phyloP scores from a whole-genome alignment of 2,888 invertebrate genomes.

The Pheosia tremula region DNA sequence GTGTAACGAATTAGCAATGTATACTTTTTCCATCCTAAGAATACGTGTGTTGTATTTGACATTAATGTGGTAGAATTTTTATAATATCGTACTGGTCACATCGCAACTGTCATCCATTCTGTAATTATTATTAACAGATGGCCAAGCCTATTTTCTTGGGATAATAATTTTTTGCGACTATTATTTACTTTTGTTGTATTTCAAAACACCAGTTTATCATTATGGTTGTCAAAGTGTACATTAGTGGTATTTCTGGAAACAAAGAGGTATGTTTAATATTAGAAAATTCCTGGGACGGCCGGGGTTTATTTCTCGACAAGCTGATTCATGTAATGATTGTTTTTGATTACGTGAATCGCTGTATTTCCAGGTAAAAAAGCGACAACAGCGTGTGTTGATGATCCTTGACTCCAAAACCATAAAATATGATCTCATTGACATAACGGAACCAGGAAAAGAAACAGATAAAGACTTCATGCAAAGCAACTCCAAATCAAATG shows the following conservation, averaged over 20 bases:
- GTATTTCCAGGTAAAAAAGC: conserved; percentile 93
- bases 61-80: conserved; percentile 17
- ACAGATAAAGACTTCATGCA: conserved; percentile 96
- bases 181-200: conserved; percentile 59
- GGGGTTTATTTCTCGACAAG: conserved; percentile 61
- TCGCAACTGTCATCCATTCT: conserved; percentile 41
- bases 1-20: too few species aligned
- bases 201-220: conserved; percentile 52
- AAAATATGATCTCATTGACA: conserved; percentile 95
- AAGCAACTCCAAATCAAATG: conserved; percentile 90
- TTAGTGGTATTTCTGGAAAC: conserved; percentile 96
- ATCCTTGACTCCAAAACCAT: conserved; percentile 96
- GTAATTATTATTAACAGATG: conserved; percentile 73
- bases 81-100: conserved; percentile 35
- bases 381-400: conserved; percentile 97
- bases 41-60: not conserved
- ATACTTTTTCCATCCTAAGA: conserved; percentile 1
- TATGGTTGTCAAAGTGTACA: conserved; percentile 96
- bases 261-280: conserved; percentile 91
- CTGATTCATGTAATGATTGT: conserved; percentile 72
- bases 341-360: conserved; percentile 69
- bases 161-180: conserved; percentile 59
- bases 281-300: conserved; percentile 70
- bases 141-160: conserved; percentile 80
- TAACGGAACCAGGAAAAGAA: conserved; percentile 96